Evolutionary conservation across 2,113 vertebrate species (phyloP), one percentile per base, ranked within the genome.

Genomic region (Sorex fumeus): DNA sequence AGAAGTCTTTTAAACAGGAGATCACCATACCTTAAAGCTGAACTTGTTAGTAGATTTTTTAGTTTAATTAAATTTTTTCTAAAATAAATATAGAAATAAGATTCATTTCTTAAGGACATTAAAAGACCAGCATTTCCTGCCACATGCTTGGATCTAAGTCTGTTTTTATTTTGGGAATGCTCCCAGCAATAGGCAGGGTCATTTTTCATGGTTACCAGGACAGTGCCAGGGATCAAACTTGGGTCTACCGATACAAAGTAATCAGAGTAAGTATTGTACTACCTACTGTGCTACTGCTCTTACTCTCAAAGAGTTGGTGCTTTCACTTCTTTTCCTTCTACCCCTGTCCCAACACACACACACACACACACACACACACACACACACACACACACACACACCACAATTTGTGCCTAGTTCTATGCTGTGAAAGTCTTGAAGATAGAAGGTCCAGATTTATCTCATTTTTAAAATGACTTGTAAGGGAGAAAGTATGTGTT

Each of bases 1-100:
- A 7, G 8, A 47, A 21, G 57, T n/a, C 71, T 16, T 50, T 27
- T 40, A 75, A 84, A 64, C n/a, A 84, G n/a, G 12, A 88, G 62
- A 30, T 80, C 69, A 84, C 81, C 32, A 23, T 28, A 23, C 8
- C 80, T 62, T 69, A 89, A 19, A 64, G 60, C 85, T 86, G 69
- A 86, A 83, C 43, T 88, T 91, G 36, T 40, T 86, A 40, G 30
- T 45, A 72, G 74, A 60, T 92, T 67, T 36, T 36, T 64, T 74
- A 66, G 34, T 66, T 79, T 82, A 43, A 75, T 81, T 93, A 90
- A 90, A 78, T 21, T 23, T 60, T 60, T 82, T 93, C 45, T 64
- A 32, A 30, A 84, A 16, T 77, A 94, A 83, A 89, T 53, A 45
- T 5, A 87, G 40, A 88, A 94, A 76, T 67, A 74, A 91, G 40